Evolutionary conservation across 1,140 invertebrate genomes (phyloP).

Genomic region (Saxidomus purpurata): DNA sequence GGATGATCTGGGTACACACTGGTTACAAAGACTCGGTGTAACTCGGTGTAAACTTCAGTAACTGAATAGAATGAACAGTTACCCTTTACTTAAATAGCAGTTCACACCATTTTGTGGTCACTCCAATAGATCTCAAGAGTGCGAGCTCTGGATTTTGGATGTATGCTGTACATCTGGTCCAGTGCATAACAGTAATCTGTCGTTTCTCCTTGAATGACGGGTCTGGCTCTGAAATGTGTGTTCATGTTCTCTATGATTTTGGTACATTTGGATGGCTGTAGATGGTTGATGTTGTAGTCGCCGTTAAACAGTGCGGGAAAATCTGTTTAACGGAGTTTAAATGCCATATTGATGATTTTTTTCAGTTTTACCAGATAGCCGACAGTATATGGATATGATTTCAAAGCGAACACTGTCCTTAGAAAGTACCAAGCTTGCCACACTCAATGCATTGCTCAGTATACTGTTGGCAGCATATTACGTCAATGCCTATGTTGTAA

Average conservation of each 20-base stretch:
- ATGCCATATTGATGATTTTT: background rate
- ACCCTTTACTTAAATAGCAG: background rate
- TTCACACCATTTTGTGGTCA: conserved; percentile 47
- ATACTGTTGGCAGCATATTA: conserved; percentile 8
- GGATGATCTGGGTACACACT: no score
- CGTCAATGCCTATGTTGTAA: background rate
- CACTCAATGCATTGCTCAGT: conserved; percentile 27
- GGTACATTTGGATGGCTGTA: background rate
- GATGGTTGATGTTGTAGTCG: conserved; percentile 45
- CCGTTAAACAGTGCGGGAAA: background rate
- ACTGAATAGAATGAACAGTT: no score
- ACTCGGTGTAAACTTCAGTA: no score
- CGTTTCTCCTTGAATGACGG: conserved; percentile 15
- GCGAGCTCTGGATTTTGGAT: background rate
- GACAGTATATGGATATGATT: conserved; percentile 29
- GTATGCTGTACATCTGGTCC: conserved; percentile 41
- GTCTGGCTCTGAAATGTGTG: background rate
- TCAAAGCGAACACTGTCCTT: conserved; percentile 4
- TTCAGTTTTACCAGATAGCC: conserved; percentile 16
- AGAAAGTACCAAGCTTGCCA: conserved; percentile 12
- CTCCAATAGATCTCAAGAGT: conserved; percentile 49
- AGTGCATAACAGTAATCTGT: conserved; percentile 32
- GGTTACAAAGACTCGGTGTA: no score
- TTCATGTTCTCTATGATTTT: background rate
- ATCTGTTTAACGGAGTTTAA: background rate